phyloP scores from a whole-genome alignment of 2,888 invertebrate genomes.

The Mythimna loreyi region DNA sequence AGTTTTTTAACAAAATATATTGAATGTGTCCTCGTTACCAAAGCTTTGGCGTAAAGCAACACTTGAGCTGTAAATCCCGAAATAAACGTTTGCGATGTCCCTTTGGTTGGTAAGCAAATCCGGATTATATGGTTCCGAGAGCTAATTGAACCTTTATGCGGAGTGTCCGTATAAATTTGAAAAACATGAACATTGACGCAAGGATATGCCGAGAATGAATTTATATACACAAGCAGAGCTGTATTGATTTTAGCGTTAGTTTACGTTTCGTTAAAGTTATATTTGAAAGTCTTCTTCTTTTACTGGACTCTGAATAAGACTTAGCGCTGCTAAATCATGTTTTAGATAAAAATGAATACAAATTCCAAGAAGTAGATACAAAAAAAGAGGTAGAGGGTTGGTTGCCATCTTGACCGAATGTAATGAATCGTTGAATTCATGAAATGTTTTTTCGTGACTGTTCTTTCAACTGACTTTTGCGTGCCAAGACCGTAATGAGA shows the following conservation, averaged over 20 bases:
- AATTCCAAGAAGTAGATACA: background rate
- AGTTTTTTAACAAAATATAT: constrained; percentile 49
- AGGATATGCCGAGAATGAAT: constrained; percentile 12
- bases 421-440: too few relatives aligned
- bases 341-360: background rate
- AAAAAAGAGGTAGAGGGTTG: background rate
- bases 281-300: background rate
- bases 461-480: too few relatives aligned
- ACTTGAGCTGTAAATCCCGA: constrained; percentile 62
- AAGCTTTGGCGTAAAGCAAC: constrained; percentile 58
- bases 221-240: constrained; percentile 1
- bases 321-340: background rate
- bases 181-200: constrained; percentile 44
- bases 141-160: constrained; percentile 67
- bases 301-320: background rate
- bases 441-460: too few relatives aligned
- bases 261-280: background rate
- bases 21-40: constrained; percentile 42
- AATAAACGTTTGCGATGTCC: constrained; percentile 67
- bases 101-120: constrained; percentile 74
- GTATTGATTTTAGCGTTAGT: constrained; percentile 32
- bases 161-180: constrained; percentile 52
- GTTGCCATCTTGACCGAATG: background rate
- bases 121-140: constrained; percentile 72
- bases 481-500: too few relatives aligned